A percentile compares a stretch with the other conserved stretches of the same genome.
Conservation (phyloP, 2,113 vertebrate genomes). For the Tetrax tetrax region DNA sequence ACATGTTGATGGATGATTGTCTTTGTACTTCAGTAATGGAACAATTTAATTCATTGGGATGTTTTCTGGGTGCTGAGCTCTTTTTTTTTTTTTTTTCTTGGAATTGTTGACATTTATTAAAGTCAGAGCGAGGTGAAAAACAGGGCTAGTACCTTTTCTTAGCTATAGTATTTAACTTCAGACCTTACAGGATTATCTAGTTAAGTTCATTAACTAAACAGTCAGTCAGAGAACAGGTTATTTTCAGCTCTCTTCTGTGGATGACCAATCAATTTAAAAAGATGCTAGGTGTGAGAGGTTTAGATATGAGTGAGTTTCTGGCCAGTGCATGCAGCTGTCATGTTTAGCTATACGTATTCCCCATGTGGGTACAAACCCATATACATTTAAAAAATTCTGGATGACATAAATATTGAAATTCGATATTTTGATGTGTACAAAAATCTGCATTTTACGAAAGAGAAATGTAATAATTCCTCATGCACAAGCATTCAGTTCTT, state of each 20-base stretch:
- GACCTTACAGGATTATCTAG: not conserved
- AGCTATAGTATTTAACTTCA: slow-evolving; percentile 19
- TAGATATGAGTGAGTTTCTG: not conserved
- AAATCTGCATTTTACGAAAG: not conserved
- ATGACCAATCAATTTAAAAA: not conserved
- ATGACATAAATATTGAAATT: not conserved
- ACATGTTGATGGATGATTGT: slow-evolving; percentile 15
- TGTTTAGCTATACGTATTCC: not conserved
- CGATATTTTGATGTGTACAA: not conserved
- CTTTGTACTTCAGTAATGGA: slow-evolving; percentile 10
- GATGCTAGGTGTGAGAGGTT: not conserved
- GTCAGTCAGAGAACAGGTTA: not conserved
- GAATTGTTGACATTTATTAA: not conserved
- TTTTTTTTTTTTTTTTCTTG: not conserved
- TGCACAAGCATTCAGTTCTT: not conserved
- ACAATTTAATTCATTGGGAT: not conserved
- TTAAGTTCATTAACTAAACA: slow-evolving; percentile 14
- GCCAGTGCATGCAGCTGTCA: accelerated
- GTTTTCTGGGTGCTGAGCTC: not conserved
- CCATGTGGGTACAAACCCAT: not conserved
- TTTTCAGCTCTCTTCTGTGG: not conserved
- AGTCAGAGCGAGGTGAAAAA: not conserved
- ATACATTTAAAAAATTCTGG: not conserved
- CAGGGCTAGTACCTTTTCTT: not conserved
- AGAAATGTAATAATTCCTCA: not conserved